Percentiles rank a stretch among this genome's conserved stretches.
phyloP scores from a whole-genome alignment of 2,797 vertebrate species.

The Manis crassicaudata region DNA sequence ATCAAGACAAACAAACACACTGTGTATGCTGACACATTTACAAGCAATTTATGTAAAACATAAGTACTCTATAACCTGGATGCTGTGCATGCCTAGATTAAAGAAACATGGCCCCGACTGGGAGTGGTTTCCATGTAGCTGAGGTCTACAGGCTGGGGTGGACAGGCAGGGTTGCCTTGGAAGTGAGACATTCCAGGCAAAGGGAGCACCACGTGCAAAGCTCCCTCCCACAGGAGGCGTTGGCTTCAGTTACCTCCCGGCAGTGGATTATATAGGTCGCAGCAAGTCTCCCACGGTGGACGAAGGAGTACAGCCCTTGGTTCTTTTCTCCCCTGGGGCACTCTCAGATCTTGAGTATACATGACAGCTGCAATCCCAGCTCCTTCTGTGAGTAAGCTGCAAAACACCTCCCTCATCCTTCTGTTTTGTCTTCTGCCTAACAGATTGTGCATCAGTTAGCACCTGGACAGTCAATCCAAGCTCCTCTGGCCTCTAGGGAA shows the following conservation, averaged over 20 bases:
- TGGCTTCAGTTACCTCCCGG: fast-evolving
- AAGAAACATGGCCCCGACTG: not conserved
- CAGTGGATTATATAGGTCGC: not conserved
- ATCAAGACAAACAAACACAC: not conserved
- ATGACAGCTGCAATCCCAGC: not conserved
- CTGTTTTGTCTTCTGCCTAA: not conserved
- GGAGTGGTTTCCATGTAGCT: not conserved
- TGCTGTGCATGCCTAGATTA: not conserved
- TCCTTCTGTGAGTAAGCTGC: not conserved
- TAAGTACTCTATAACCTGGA: not conserved
- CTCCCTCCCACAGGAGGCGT: fast-evolving
- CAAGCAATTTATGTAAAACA: not conserved
- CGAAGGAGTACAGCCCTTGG: fast-evolving
- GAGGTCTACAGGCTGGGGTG: not conserved
- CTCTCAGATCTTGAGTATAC: not conserved
- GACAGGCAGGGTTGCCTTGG: too few relatives aligned
- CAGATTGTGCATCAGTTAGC: not conserved
- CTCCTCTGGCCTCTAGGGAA: not conserved
- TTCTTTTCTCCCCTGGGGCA: not conserved
- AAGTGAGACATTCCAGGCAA: not conserved
- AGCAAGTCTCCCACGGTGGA: not conserved
- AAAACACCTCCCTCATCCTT: not conserved
- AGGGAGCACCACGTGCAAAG: not conserved
- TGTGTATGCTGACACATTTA: not conserved
- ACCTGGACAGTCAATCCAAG: not conserved